Conservation (phyloP, 2,888 invertebrate species). For the Lepidochitona cinerea region DNA sequence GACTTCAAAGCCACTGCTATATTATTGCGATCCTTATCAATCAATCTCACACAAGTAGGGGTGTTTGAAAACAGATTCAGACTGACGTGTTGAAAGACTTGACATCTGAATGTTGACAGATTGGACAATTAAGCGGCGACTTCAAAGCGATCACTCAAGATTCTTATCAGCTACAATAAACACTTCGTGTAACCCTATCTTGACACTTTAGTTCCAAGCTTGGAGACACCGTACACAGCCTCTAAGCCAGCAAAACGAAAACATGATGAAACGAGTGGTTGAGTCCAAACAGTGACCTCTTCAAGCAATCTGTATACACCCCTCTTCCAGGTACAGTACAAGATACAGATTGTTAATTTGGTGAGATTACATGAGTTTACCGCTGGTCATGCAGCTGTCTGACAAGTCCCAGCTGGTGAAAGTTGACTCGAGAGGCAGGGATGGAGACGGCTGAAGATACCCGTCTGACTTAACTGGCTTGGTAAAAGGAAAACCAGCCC, state of each 20-base stretch:
- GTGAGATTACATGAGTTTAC: no score
- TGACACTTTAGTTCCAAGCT: background rate
- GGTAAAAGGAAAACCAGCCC: background rate
- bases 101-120: constrained; percentile 60
- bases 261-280: no score
- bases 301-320: no score
- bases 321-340: no score
- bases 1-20: constrained; percentile 37
- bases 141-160: constrained; percentile 51
- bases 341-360: no score
- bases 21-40: constrained; percentile 55
- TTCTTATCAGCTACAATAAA: constrained; percentile 54
- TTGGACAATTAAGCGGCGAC: constrained; percentile 59
- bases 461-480: background rate
- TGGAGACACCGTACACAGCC: no score
- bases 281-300: no score
- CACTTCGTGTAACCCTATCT: constrained; percentile 39
- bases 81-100: constrained; percentile 60
- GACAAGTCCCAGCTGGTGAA: no score
- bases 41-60: constrained; percentile 56
- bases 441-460: background rate
- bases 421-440: background rate
- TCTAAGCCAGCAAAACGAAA: background rate
- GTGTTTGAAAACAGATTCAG: constrained; percentile 65
- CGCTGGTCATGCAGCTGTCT: no score